phyloP scores from a whole-genome alignment of 2,797 vertebrate genomes.

The Tragelaphus eurycerus region DNA sequence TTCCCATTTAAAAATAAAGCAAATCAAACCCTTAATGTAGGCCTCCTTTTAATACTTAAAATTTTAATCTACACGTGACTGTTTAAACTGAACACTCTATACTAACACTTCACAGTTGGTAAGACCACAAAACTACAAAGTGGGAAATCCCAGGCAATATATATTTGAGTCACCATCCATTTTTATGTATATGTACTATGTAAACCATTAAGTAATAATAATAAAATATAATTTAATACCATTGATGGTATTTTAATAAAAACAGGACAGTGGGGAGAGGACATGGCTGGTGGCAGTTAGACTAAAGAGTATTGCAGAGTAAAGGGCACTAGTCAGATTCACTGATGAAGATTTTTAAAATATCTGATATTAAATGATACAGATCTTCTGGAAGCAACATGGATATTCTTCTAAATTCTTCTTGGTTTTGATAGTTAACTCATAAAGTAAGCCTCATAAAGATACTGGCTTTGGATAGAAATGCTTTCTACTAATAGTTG shows the following conservation, averaged over 20 bases:
- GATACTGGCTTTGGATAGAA: background rate
- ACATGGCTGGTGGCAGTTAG: background rate
- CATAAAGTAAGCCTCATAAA: conserved; percentile 5
- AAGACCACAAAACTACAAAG: conserved; percentile 18
- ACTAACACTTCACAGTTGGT: background rate
- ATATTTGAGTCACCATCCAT: background rate
- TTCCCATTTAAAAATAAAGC: background rate
- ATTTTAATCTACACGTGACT: background rate
- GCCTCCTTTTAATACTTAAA: background rate
- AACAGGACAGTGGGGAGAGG: background rate
- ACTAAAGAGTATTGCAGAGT: background rate
- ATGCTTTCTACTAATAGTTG: background rate
- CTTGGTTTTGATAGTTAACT: conserved; percentile 24
- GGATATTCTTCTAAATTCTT: background rate
- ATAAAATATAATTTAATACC: background rate
- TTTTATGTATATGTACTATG: background rate
- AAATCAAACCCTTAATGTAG: background rate
- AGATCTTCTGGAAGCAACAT: background rate
- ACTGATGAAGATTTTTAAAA: background rate
- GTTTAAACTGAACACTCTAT: conserved; percentile 2
- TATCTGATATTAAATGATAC: background rate
- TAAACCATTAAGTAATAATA: background rate
- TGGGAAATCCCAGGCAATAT: conserved; percentile 11
- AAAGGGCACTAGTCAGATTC: background rate
- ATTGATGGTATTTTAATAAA: background rate